Evolutionary conservation across 2,797 vertebrate genomes (phyloP).

Genomic region (Acipenser transmontanus): DNA sequence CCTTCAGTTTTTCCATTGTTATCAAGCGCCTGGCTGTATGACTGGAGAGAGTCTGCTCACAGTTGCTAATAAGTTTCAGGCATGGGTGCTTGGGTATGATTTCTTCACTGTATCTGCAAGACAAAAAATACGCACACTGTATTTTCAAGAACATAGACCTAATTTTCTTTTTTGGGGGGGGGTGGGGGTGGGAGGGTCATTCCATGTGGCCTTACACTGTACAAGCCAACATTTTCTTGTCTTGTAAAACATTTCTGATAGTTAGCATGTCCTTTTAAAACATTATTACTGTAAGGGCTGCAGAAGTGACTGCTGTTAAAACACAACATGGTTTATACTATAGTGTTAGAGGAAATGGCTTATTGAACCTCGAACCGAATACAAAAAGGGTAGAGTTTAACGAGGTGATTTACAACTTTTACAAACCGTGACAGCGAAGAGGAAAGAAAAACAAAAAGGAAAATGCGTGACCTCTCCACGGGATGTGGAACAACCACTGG

Average conservation of each 20-base stretch:
- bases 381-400: not conserved
- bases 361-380: not conserved
- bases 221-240: not conserved
- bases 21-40: constrained; percentile 89
- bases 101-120: constrained; percentile 81
- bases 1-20: constrained; percentile 94
- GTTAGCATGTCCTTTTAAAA: not conserved
- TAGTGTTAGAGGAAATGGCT: not conserved
- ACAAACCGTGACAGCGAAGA: too few species aligned
- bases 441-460: too few species aligned
- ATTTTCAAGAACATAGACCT: not conserved
- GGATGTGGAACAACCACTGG: too few species aligned
- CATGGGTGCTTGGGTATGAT: constrained; percentile 84
- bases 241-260: not conserved
- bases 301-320: constrained; percentile 1
- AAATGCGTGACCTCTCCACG: too few species aligned
- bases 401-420: not conserved
- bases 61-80: constrained; percentile 87
- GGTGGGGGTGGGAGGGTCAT: too few species aligned
- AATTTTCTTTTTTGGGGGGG: not conserved
- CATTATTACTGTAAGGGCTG: not conserved
- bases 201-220: not conserved
- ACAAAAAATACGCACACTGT: constrained; percentile 22
- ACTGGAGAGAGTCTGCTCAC: constrained; percentile 90
- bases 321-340: not conserved